These are phyloP conservation scores for Panulirus ornatus DNA, from an alignment of 1,140 invertebrate species.

Conservation along the genomic window DNA sequence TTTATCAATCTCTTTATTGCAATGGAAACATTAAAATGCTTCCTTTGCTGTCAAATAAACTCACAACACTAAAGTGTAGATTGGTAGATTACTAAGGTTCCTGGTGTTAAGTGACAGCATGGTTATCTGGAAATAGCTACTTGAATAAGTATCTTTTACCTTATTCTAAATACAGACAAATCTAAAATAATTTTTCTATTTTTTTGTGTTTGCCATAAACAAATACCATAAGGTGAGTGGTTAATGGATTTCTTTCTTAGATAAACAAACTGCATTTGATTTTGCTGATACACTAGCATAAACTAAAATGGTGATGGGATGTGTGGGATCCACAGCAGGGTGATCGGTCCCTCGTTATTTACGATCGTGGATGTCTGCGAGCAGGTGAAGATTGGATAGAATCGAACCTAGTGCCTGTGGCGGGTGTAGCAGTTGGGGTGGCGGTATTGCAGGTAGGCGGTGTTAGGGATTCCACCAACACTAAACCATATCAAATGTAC, in stretches of 20 bases:
- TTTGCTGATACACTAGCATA: constrained; percentile 13
- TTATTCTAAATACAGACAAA: too few species aligned
- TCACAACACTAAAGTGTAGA: too few species aligned
- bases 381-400: constrained; percentile 97
- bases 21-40: too few species aligned
- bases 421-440: constrained; percentile 88
- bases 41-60: too few species aligned
- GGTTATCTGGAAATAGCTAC: too few species aligned
- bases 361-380: constrained; percentile 94
- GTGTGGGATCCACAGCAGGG: constrained; percentile 77
- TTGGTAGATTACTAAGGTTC: too few species aligned
- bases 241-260: not conserved
- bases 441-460: constrained; percentile 89
- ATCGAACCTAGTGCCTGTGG: constrained; percentile 91
- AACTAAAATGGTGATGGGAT: constrained; percentile 64
- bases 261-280: not conserved
- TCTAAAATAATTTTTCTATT: too few species aligned
- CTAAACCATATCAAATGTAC: not conserved
- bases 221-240: not conserved
- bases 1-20: too few species aligned
- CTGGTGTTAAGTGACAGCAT: too few species aligned
- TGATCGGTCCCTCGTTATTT: constrained; percentile 88
- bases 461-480: not conserved
- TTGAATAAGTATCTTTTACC: too few species aligned
- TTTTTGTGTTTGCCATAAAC: too few species aligned